These are phyloP conservation scores for Chymomyza costata DNA, from an alignment of 1,140 invertebrate species.

Conservation along the genomic window DNA sequence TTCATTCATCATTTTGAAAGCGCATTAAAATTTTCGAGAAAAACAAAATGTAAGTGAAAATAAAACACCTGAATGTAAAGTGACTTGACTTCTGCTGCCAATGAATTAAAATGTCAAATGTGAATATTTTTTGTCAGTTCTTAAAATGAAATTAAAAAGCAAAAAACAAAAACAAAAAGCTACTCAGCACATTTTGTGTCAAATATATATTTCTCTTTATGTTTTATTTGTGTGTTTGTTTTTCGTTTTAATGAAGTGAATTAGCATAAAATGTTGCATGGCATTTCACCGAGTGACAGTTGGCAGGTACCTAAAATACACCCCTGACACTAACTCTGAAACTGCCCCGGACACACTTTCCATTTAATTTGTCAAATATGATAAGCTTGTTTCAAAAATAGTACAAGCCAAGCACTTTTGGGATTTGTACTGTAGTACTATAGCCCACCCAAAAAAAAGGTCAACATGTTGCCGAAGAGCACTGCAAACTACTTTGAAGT, in stretches of 20 bases:
- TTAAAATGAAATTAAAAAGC: slow-evolving; percentile 24
- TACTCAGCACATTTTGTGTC: too few relatives aligned
- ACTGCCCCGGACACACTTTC: too few relatives aligned
- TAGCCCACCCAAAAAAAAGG: too few relatives aligned
- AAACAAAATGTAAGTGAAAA: not conserved
- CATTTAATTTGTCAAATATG: slow-evolving; percentile 71
- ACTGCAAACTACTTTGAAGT: slow-evolving; percentile 29
- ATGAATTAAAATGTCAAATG: slow-evolving; percentile 54
- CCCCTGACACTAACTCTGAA: slow-evolving; percentile 8
- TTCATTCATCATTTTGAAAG: too few relatives aligned
- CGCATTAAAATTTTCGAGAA: not conserved
- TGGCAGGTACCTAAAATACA: not conserved
- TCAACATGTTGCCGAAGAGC: too few relatives aligned
- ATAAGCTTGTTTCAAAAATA: slow-evolving; percentile 58
- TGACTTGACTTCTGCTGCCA: too few relatives aligned
- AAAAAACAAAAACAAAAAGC: too few relatives aligned
- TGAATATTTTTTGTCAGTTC: slow-evolving; percentile 34
- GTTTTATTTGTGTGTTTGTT: slow-evolving; percentile 44
- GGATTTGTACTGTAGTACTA: slow-evolving; percentile 32
- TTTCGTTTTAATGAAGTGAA: slow-evolving; percentile 66
- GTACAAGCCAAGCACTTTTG: slow-evolving; percentile 64
- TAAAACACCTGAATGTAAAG: not conserved
- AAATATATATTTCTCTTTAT: slow-evolving; percentile 58
- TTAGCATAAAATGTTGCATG: slow-evolving; percentile 63
- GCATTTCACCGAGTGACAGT: slow-evolving; percentile 56